Evolutionary conservation across 2,113 vertebrate genomes (phyloP).

Genomic region (Engystomops pustulosus): DNA sequence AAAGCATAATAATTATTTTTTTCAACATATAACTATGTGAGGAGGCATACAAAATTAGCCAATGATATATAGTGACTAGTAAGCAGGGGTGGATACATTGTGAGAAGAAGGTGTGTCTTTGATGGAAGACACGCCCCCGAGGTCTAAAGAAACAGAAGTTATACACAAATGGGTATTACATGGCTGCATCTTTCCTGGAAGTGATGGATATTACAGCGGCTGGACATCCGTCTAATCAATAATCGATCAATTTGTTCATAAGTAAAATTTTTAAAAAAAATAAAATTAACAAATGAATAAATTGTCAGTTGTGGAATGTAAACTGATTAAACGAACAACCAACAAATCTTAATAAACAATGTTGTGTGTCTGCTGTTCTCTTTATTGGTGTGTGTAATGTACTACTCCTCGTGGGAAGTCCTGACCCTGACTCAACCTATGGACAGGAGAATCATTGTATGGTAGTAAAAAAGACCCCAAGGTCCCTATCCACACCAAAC

Average conservation of each 20-base stretch:
- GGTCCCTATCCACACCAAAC: no score
- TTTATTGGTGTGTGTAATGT: conserved; percentile 30
- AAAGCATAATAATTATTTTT: no score
- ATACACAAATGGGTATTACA: neutral
- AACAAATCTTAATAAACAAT: conserved; percentile 62
- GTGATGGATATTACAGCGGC: neutral
- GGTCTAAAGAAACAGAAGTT: neutral
- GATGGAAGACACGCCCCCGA: neutral
- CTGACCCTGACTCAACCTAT: no score
- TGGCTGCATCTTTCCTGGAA: conserved; percentile 39
- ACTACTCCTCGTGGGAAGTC: no score
- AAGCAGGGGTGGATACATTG: neutral
- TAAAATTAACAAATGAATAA: conserved; percentile 50
- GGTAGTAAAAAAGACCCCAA: no score
- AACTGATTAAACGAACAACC: conserved; percentile 80
- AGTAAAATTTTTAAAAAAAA: no score
- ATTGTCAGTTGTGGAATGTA: conserved; percentile 85
- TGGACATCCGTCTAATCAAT: conserved; percentile 75
- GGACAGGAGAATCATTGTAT: neutral
- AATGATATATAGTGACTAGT: neutral
- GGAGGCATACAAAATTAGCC: no score
- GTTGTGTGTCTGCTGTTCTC: conserved; percentile 43
- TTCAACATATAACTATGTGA: no score
- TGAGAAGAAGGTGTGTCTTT: neutral
- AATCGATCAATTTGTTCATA: conserved; percentile 77